phyloP scores from a whole-genome alignment of 1,140 invertebrate species.

The Cydia pomonella region DNA sequence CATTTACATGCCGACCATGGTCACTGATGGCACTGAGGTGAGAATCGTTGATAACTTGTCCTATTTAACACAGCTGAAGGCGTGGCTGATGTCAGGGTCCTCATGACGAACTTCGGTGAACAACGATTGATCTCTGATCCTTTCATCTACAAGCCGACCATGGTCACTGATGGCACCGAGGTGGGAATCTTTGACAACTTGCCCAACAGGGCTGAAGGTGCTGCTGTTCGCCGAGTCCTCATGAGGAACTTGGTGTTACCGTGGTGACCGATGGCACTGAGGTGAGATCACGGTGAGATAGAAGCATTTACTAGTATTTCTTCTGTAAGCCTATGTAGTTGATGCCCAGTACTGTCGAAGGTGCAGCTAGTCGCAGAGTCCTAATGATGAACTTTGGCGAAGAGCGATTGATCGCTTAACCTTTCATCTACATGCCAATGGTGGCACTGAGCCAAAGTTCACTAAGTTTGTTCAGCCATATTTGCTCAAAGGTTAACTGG shows the following conservation, averaged over 20 bases:
- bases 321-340: too few relatives aligned
- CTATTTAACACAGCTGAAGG: slow-evolving; percentile 50
- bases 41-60: slow-evolving; percentile 27
- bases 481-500: too few relatives aligned
- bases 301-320: too few relatives aligned
- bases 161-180: slow-evolving; percentile 71
- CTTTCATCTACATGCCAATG: slow-evolving; percentile 74
- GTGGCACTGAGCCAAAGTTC: slow-evolving; percentile 54
- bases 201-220: too few relatives aligned
- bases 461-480: too few relatives aligned
- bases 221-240: too few relatives aligned
- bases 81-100: slow-evolving; percentile 73
- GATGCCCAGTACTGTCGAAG: too few relatives aligned
- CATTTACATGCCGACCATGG: slow-evolving; percentile 76
- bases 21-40: slow-evolving; percentile 71
- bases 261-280: too few relatives aligned
- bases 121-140: slow-evolving; percentile 73
- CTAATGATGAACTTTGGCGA: slow-evolving; percentile 82
- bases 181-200: slow-evolving; percentile 45
- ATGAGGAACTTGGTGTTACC: too few relatives aligned
- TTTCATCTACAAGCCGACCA: slow-evolving; percentile 75
- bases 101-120: slow-evolving; percentile 82
- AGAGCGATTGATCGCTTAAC: slow-evolving; percentile 72
- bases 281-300: too few relatives aligned
- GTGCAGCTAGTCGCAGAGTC: slow-evolving; percentile 72